Conservation (phyloP, 35 echinoderm and acorn worm genomes). For the Ophiothrix spiculata region DNA sequence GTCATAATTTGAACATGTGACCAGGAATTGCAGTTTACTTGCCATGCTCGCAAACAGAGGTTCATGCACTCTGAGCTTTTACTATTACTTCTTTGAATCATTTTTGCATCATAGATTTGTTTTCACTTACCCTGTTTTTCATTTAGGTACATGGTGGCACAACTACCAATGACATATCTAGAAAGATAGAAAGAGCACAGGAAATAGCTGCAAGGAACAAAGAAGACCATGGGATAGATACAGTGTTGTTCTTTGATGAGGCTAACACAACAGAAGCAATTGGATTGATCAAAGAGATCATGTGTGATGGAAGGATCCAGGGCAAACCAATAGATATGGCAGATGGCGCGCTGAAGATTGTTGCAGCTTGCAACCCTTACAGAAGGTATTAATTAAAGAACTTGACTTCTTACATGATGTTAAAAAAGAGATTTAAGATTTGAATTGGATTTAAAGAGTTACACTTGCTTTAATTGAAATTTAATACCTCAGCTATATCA, state of each 20-base stretch:
- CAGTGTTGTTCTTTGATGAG: conserved; percentile 30
- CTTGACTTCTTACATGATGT: not conserved
- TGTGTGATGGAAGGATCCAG: conserved; percentile 9
- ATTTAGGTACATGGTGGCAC: conserved; percentile 31
- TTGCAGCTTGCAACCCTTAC: conserved; percentile 35
- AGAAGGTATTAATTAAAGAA: conserved; percentile 10
- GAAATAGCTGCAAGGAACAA: conserved; percentile 19
- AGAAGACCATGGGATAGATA: not conserved
- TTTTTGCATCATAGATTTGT: too few relatives aligned
- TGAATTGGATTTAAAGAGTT: not conserved
- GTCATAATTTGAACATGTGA: too few relatives aligned
- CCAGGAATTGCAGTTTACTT: too few relatives aligned
- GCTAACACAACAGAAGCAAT: conserved; percentile 37
- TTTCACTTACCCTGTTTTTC: too few relatives aligned
- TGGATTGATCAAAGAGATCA: conserved; percentile 29
- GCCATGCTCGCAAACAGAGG: too few relatives aligned
- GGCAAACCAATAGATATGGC: not conserved
- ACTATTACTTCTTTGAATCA: too few relatives aligned
- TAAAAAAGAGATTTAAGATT: not conserved
- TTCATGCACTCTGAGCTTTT: too few relatives aligned
- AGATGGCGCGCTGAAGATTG: conserved; percentile 2
- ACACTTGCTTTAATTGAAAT: too few relatives aligned
- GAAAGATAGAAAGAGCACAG: not conserved
- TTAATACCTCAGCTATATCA: too few relatives aligned
- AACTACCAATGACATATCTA: not conserved